phyloP scores from a whole-genome alignment of 2,797 vertebrate species.

The Lagorchestes hirsutus region DNA sequence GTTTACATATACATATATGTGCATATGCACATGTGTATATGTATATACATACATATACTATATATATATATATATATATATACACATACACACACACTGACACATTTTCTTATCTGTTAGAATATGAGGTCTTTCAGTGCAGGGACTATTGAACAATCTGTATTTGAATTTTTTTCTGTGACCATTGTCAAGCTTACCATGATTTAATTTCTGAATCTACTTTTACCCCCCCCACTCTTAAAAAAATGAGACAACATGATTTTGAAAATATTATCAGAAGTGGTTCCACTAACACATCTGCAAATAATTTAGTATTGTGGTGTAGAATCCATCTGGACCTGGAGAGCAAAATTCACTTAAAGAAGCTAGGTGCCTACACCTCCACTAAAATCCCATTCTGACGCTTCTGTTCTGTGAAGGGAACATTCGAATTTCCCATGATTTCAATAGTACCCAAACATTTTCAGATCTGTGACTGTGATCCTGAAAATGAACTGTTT shows the following conservation, averaged over 20 bases:
- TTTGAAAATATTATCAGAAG: neutral
- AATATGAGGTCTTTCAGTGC: neutral
- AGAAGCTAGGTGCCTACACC: neutral
- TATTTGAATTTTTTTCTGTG: neutral
- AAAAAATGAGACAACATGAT: neutral
- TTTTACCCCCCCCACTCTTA: neutral
- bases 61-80: too few relatives aligned
- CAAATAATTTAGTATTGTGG: neutral
- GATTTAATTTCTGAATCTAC: neutral
- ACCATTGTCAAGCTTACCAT: neutral
- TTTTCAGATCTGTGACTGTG: neutral
- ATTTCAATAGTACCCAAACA: neutral
- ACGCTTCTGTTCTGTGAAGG: neutral
- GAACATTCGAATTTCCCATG: neutral
- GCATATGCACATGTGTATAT: too few relatives aligned
- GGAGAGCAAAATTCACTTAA: neutral
- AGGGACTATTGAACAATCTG: neutral
- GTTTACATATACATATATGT: neutral
- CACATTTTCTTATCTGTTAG: neutral
- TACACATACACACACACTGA: rapidly evolving
- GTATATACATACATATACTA: too few relatives aligned
- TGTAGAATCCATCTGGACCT: neutral
- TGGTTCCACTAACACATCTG: neutral
- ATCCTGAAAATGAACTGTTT: neutral
- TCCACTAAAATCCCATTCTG: neutral